These are phyloP conservation scores for Xestia ashworthii DNA, from an alignment of 2,888 invertebrate species.

Conservation along the genomic window DNA sequence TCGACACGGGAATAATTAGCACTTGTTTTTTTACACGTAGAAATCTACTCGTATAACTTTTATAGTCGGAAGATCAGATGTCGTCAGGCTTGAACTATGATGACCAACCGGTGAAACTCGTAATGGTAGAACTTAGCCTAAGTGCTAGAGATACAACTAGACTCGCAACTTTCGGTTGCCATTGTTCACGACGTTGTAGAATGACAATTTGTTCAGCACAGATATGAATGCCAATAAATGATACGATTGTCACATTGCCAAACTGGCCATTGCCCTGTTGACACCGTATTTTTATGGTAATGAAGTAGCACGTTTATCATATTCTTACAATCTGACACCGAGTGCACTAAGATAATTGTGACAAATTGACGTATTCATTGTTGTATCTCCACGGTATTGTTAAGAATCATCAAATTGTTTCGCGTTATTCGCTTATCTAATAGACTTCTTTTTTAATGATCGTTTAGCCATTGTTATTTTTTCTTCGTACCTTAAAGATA, in stretches of 20 bases:
- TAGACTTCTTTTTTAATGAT: slow-evolving; percentile 69
- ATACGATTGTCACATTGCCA: slow-evolving; percentile 69
- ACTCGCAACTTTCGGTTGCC: slow-evolving; percentile 62
- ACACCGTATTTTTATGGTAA: slow-evolving; percentile 72
- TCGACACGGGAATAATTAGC: slow-evolving; percentile 55
- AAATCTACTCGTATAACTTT: slow-evolving; percentile 54
- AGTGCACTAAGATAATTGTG: slow-evolving; percentile 68
- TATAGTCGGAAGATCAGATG: slow-evolving; percentile 45
- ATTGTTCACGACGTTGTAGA: slow-evolving; percentile 64
- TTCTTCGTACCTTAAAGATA: slow-evolving; percentile 52
- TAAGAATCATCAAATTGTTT: slow-evolving; percentile 67
- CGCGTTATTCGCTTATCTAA: slow-evolving; percentile 69
- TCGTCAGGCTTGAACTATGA: slow-evolving; percentile 52
- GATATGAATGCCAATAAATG: slow-evolving; percentile 58
- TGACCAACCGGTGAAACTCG: slow-evolving; percentile 51
- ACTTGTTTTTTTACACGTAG: slow-evolving; percentile 51
- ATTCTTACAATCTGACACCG: slow-evolving; percentile 43
- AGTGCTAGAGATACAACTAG: slow-evolving; percentile 13
- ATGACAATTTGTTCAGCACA: slow-evolving; percentile 64
- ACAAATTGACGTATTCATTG: slow-evolving; percentile 72
- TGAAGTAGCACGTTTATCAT: slow-evolving; percentile 60
- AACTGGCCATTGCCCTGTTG: slow-evolving; percentile 66
- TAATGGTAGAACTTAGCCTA: slow-evolving; percentile 19
- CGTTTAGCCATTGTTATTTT: slow-evolving; percentile 70
- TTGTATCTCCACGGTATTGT: slow-evolving; percentile 71